These are phyloP conservation scores for Aelia acuminata DNA, from an alignment of 2,888 invertebrate species.

Conservation along the genomic window DNA sequence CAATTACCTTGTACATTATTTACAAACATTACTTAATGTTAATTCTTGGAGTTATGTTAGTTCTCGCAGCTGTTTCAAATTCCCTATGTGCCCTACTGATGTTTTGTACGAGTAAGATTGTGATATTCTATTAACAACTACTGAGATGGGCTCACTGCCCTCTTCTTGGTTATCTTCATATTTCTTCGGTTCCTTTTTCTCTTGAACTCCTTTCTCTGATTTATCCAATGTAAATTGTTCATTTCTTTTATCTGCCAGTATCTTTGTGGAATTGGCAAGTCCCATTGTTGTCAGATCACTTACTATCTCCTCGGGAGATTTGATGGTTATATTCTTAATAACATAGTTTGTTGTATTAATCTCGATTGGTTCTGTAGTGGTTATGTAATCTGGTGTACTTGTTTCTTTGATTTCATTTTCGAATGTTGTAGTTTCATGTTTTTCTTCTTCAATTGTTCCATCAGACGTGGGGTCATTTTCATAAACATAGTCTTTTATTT, in stretches of 20 bases:
- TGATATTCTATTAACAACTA: conserved; percentile 65
- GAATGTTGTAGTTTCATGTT: conserved; percentile 47
- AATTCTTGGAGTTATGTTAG: conserved; percentile 7
- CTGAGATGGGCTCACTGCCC: conserved; percentile 62
- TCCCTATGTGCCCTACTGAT: conserved; percentile 62
- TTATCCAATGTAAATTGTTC: neutral
- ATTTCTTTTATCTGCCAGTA: conserved; percentile 12
- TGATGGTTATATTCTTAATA: conserved; percentile 58
- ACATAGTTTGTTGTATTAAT: conserved; percentile 35
- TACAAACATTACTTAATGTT: neutral
- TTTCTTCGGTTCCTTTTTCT: conserved; percentile 39
- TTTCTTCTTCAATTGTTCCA: conserved; percentile 60
- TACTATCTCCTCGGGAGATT: conserved; percentile 64
- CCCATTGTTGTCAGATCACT: conserved; percentile 62
- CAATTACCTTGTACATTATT: neutral
- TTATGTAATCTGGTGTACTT: neutral
- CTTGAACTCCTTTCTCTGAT: neutral
- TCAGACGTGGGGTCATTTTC: neutral
- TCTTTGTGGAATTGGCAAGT: conserved; percentile 53
- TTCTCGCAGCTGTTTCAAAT: conserved; percentile 53
- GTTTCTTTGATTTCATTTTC: conserved; percentile 37
- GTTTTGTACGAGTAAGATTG: conserved; percentile 65
- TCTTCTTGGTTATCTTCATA: conserved; percentile 46
- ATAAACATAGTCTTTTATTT: conserved; percentile 20
- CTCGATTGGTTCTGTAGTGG: conserved; percentile 39